Evolutionary conservation across 2,797 vertebrate genomes (phyloP).

Genomic region (Gambusia yucatana): DNA sequence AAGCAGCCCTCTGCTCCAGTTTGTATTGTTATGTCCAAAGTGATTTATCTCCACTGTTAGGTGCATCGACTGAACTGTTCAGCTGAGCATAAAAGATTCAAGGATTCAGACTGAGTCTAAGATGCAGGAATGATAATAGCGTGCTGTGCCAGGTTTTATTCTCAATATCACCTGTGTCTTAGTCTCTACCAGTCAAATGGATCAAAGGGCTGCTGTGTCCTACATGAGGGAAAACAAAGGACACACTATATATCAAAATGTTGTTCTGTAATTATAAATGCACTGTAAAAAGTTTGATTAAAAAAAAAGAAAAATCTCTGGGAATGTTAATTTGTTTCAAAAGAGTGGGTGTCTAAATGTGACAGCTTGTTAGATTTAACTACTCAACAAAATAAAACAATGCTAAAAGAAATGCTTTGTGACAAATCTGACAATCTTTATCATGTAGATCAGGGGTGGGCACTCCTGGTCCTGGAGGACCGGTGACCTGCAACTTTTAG

Average conservation of each 20-base stretch:
- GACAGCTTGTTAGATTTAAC: neutral
- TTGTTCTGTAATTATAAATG: conserved; percentile 4
- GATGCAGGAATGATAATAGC: conserved; percentile 30
- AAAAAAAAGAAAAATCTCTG: neutral
- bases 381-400: neutral
- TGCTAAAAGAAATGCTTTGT: neutral
- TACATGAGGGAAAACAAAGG: conserved; percentile 2
- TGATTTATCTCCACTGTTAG: conserved; percentile 66
- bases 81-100: conserved; percentile 30
- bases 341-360: neutral
- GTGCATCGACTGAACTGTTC: conserved; percentile 18
- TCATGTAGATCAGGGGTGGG: neutral
- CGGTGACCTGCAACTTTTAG: too few species aligned
- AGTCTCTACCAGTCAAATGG: conserved; percentile 44
- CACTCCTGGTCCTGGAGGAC: too few species aligned
- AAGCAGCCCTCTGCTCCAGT: conserved; percentile 47
- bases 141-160: conserved; percentile 16
- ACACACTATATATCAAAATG: neutral
- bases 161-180: conserved; percentile 14
- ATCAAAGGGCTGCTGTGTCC: conserved; percentile 18
- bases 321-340: neutral
- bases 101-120: conserved; percentile 47
- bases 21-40: conserved; percentile 52
- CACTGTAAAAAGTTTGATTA: neutral
- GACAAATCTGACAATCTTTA: neutral